phyloP scores from a whole-genome alignment of 30 jellyfish, hydroid and myxozoan genomes.

The Catostylus mosaicus region DNA sequence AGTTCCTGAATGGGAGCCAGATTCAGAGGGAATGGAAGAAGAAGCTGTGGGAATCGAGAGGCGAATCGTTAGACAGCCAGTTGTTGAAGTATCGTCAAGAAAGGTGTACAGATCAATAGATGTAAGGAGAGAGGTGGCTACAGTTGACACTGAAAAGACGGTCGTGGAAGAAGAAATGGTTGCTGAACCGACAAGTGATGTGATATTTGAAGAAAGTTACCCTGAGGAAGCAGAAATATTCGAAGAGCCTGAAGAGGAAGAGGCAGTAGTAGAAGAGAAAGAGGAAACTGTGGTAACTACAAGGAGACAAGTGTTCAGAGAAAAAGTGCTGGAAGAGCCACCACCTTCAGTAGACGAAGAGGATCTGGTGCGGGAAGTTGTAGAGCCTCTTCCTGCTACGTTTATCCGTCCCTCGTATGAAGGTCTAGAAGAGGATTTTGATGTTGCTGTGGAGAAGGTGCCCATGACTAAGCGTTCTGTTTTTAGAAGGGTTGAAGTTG shows the following conservation, averaged over 20 bases:
- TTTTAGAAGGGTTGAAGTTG: background rate
- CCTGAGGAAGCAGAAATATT: background rate
- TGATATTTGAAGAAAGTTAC: background rate
- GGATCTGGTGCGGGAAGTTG: background rate
- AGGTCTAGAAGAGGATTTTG: background rate
- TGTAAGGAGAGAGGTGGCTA: conserved; percentile 16
- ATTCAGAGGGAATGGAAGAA: background rate
- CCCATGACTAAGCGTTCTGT: background rate
- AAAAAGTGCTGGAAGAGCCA: too few relatives aligned
- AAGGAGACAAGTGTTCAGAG: too few relatives aligned
- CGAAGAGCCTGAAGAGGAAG: too few relatives aligned
- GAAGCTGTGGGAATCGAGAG: conserved; percentile 38
- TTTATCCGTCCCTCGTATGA: background rate
- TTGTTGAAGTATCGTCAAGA: conserved; percentile 43
- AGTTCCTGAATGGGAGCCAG: conserved; percentile 24
- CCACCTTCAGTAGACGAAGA: conserved; percentile 23
- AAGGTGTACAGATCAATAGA: conserved; percentile 32
- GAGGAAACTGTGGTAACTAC: too few relatives aligned
- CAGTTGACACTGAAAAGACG: conserved; percentile 11
- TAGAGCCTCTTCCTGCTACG: background rate
- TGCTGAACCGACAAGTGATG: conserved; percentile 37
- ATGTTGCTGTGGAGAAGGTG: background rate
- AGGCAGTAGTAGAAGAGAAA: too few relatives aligned
- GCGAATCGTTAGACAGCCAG: conserved; percentile 47
- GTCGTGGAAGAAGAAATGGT: conserved; percentile 21